Evolutionary conservation across 1,140 invertebrate genomes (phyloP), one percentile per base, ranked within the genome.

Genomic region (Pseudomyrmex cubaensis): DNA sequence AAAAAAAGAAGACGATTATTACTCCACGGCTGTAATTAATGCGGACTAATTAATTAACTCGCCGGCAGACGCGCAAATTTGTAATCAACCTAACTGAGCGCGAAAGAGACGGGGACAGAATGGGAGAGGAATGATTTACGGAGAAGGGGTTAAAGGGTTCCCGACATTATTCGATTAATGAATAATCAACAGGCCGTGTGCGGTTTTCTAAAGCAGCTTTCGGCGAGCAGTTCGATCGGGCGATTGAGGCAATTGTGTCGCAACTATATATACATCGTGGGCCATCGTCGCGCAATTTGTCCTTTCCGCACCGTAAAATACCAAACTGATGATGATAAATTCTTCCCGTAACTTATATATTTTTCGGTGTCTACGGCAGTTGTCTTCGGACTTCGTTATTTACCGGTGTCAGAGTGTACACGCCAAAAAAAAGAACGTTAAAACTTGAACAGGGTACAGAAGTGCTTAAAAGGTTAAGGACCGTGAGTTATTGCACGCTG

Each of bases 401-500:
- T 72, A 72, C 59, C 13, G 44, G 15, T 15, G 44, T 48, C 54
- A 57, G 44, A 46, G 22, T 48, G 15, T 44, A 64, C 62, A n/a
- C n/a, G 48, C 10, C 76, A 17, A 57, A 70, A 78, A 64, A 80
- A 59, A 12, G 44, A 12, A 35, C 56, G 57, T 80, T 80, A 70
- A 64, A 70, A 48, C 44, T 77, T 77, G 67, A 78, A 25, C 20
- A 70, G 52, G 12, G 15, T 57, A 48, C 44, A 20, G 66, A 22
- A 50, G 35, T 72, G 54, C 46, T 80, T 80, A 72, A 80, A 61
- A 12, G 35, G 54, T 80, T 80, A 80, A 80, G 3, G 56, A 50
- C 54, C 22, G 54, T 80, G 76, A 80, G 66, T 80, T 80, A 80
- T 80, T 57, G 76, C 44, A 72, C 17, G 54, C 44, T 61, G 44